Conservation (phyloP, 2,797 vertebrate species). For the Diceros bicornis region DNA sequence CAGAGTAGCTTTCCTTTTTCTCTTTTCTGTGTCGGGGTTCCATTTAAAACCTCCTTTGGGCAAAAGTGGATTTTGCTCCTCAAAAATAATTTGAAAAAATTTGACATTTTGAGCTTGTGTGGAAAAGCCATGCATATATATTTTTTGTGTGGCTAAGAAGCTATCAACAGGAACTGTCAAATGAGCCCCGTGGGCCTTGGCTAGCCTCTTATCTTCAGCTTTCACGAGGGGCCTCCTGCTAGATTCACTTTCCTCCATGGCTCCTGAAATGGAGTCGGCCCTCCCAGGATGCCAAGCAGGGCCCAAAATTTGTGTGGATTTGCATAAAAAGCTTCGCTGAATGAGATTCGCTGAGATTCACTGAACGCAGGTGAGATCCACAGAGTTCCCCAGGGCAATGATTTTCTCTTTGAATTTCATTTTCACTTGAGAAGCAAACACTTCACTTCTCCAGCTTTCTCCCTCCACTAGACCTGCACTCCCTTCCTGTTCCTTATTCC, state of each 20-base stretch:
- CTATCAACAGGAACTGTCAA: conserved; percentile 84
- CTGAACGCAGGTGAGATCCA: conserved; percentile 84
- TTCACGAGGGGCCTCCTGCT: conserved; percentile 88
- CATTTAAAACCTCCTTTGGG: conserved; percentile 57
- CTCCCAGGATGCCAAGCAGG: conserved; percentile 85
- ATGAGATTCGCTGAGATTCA: conserved; percentile 83
- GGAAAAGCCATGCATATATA: conserved; percentile 28
- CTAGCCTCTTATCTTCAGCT: conserved; percentile 87
- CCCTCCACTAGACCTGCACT: background rate
- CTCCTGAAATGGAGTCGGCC: conserved; percentile 86
- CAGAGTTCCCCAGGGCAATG: conserved; percentile 76
- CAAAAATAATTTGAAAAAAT: conserved; percentile 62
- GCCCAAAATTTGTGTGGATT: conserved; percentile 88
- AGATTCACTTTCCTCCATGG: conserved; percentile 82
- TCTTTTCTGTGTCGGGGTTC: background rate
- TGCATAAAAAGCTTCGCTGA: conserved; percentile 87
- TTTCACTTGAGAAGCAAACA: conserved; percentile 64
- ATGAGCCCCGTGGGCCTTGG: conserved; percentile 86
- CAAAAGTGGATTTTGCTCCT: conserved; percentile 64
- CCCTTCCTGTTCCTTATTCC: background rate
- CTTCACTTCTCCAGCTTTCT: background rate
- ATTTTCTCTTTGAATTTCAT: conserved; percentile 71
- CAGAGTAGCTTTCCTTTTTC: background rate
- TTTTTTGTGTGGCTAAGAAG: conserved; percentile 77
- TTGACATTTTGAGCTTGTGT: conserved; percentile 60